phyloP scores from a whole-genome alignment of 2,113 vertebrate species.

The Notarius lentiginosus region DNA sequence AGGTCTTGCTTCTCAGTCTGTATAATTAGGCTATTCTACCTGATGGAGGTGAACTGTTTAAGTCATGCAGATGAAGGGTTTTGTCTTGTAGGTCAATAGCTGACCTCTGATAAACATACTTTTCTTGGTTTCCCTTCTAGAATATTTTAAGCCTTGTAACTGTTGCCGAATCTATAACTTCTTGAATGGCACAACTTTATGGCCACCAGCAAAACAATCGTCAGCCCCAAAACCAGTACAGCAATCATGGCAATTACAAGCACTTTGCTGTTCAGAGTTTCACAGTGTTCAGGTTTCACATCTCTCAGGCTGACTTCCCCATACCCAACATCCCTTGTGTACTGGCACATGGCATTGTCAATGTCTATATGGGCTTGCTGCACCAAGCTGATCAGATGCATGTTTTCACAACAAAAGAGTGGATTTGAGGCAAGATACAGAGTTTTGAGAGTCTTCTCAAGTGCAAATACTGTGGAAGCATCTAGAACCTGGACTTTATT shows the following conservation, averaged over 20 bases:
- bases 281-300: conserved; percentile 80
- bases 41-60: neutral
- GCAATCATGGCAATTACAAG: conserved; percentile 72
- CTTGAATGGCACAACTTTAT: conserved; percentile 58
- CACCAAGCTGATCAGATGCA: conserved; percentile 79
- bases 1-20: neutral
- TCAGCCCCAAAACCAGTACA: conserved; percentile 60
- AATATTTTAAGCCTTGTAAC: conserved; percentile 63
- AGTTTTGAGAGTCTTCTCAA: conserved; percentile 82
- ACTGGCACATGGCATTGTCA: conserved; percentile 75
- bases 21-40: neutral
- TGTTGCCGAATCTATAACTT: conserved; percentile 55
- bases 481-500: conserved; percentile 85
- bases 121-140: neutral
- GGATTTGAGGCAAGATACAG: conserved; percentile 89
- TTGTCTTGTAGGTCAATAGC: neutral
- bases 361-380: conserved; percentile 76
- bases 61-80: neutral
- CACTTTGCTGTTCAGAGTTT: conserved; percentile 67
- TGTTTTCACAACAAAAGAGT: conserved; percentile 85
- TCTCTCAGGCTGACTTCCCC: conserved; percentile 72
- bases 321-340: conserved; percentile 67
- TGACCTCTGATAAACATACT: neutral
- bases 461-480: conserved; percentile 71
- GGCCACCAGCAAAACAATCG: conserved; percentile 60